Conservation (phyloP, 1,140 invertebrate species). For the Bombus difficillimus region DNA sequence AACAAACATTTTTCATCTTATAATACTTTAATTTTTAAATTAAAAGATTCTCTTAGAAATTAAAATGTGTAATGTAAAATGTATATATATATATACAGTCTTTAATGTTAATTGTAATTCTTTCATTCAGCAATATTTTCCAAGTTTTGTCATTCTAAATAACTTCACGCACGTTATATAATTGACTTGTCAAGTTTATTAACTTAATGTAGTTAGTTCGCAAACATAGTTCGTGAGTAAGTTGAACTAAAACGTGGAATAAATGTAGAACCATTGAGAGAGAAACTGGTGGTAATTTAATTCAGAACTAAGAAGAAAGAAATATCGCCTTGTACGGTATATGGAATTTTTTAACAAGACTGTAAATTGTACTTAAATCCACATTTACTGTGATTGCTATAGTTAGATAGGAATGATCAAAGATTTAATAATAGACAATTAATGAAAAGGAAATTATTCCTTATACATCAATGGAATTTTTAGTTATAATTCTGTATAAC, state of each 20-base stretch:
- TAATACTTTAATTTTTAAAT: no score
- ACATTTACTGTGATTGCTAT: background rate
- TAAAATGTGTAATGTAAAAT: no score
- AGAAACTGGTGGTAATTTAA: background rate
- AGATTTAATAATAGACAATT: background rate
- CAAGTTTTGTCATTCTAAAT: no score
- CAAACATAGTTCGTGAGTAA: background rate
- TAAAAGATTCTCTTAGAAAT: no score
- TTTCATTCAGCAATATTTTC: no score
- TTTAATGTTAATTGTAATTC: background rate
- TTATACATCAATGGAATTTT: background rate
- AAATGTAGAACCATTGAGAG: background rate
- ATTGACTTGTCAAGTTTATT: background rate
- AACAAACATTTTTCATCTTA: no score
- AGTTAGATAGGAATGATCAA: background rate
- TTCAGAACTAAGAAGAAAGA: background rate
- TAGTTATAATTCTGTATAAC: no score
- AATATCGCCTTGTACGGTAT: background rate
- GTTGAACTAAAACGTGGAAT: background rate
- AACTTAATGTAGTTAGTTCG: background rate
- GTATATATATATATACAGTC: no score
- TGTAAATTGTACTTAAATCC: background rate
- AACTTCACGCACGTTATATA: background rate
- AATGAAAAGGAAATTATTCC: background rate
- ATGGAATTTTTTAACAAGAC: constrained; percentile 5